These are phyloP conservation scores for Acronicta aceris DNA, from an alignment of 2,888 invertebrate genomes.

Conservation along the genomic window DNA sequence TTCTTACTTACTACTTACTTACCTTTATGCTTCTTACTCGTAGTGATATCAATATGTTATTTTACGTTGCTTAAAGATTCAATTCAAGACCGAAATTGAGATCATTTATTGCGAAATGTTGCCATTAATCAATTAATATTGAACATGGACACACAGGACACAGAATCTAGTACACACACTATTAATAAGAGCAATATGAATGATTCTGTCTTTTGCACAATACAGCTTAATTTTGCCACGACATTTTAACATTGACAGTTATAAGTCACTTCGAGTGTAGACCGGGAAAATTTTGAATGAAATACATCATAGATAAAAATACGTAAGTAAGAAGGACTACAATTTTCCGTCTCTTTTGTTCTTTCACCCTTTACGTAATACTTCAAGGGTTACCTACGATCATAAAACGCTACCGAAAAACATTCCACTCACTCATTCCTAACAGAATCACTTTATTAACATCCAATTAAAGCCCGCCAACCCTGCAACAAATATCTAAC, in stretches of 20 bases:
- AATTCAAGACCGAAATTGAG: neutral
- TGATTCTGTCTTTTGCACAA: constrained; percentile 35
- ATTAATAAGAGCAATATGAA: constrained; percentile 19
- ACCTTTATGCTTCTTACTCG: too few relatives aligned
- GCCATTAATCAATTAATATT: neutral
- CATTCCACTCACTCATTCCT: constrained; percentile 37
- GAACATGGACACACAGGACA: constrained; percentile 39
- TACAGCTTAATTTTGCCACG: neutral
- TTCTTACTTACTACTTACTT: too few relatives aligned
- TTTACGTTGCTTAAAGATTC: too few relatives aligned
- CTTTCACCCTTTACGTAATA: constrained; percentile 1
- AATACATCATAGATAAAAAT: neutral
- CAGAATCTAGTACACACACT: constrained; percentile 19
- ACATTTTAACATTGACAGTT: too few relatives aligned
- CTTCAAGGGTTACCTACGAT: constrained; percentile 22
- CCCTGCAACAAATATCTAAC: constrained; percentile 60
- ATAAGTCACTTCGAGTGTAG: neutral
- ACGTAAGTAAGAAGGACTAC: neutral
- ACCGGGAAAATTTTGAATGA: neutral
- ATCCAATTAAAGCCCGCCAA: constrained; percentile 57
- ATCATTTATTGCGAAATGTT: constrained; percentile 8
- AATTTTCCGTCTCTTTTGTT: constrained; percentile 2
- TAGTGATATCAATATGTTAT: too few relatives aligned
- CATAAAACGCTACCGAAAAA: constrained; percentile 32
- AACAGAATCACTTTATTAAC: constrained; percentile 59